Base-by-base conservation (phyloP, 2,888 invertebrate genomes). In the Xylophagus ater region DNA sequence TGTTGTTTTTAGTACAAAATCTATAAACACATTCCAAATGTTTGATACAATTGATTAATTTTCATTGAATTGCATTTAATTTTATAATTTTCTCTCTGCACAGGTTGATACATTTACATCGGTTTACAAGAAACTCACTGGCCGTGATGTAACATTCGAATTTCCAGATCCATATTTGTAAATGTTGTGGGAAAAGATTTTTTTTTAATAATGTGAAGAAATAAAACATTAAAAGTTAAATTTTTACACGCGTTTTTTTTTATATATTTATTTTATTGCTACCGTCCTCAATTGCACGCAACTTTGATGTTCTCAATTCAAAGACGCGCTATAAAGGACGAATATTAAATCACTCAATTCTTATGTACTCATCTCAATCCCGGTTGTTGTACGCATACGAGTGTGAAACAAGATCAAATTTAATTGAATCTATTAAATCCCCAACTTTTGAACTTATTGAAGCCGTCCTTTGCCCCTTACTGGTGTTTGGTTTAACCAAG, bases 41-140 rank as follows among this genome's bases (percentile, higher is more conserved):
- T 31, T 31, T 18, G 19, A 10, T 3, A 31, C 31, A 31, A 18
- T 15, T 8, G n/a, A 10, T 18, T 10, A 23, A 25, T 21, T 18
- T n/a, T 29, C 19, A 3, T 20, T 20, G n/a, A 37, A 41, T 23
- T 28, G 3, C 39, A 37, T 36, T 19, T 39, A 31, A 40, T 49
- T 40, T 49, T 51, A 49, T 62, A 64, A 52, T 75, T 74, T 30
- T n/a, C n/a, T n/a, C n/a, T n/a, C n/a, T n/a, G n/a, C n/a, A n/a
- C 73, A 94, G 94, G 84, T 93, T 57, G 96, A 96, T 63, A 97
- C 97, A 48, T 98, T 97, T 72, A 83, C 89, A 57, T 85, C 93
- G 48, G 93, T 98, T 51, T 98, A 98, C 79, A 97, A 97, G 76
- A 94, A 94, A 70, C 73, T 98, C 56, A 98, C 97, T 55, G 97